Conservation (phyloP, 2,113 vertebrate genomes). For the Colius striatus region DNA sequence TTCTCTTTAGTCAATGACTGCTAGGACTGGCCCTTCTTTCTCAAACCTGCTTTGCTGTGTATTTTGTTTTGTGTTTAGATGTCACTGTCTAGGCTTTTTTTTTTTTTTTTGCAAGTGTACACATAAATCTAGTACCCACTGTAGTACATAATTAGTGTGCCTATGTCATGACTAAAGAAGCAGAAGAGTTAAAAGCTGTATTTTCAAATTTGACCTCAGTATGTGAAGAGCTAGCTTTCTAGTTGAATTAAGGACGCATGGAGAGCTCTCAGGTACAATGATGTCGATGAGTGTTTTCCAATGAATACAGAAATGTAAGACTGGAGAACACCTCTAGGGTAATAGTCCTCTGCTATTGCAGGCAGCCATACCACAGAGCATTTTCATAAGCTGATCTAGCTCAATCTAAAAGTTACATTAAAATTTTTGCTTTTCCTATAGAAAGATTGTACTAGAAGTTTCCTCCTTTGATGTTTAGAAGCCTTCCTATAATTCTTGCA, state of each 20-base stretch:
- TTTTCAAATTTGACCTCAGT: not conserved
- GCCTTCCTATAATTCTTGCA: not conserved
- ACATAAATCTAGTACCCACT: not conserved
- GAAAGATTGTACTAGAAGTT: not conserved
- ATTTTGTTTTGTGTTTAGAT: not conserved
- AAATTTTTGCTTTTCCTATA: not conserved
- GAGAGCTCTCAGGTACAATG: not conserved
- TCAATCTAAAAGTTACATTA: not conserved
- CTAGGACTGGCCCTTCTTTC: not conserved
- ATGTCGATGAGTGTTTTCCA: not conserved
- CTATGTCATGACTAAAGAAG: not conserved
- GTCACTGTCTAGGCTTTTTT: not conserved
- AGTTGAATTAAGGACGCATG: not conserved
- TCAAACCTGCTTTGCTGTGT: not conserved
- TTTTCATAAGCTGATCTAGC: not conserved
- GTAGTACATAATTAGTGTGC: fast-evolving
- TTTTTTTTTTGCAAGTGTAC: not conserved
- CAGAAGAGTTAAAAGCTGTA: not conserved
- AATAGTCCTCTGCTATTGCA: not conserved
- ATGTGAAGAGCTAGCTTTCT: not conserved
- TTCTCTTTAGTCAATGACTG: not conserved
- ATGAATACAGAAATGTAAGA: not conserved
- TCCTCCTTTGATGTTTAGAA: not conserved
- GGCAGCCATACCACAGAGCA: not conserved
- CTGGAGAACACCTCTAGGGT: not conserved